phyloP scores from a whole-genome alignment of 53 echinoderm and acorn worm genomes.

The Stichopus horrens region DNA sequence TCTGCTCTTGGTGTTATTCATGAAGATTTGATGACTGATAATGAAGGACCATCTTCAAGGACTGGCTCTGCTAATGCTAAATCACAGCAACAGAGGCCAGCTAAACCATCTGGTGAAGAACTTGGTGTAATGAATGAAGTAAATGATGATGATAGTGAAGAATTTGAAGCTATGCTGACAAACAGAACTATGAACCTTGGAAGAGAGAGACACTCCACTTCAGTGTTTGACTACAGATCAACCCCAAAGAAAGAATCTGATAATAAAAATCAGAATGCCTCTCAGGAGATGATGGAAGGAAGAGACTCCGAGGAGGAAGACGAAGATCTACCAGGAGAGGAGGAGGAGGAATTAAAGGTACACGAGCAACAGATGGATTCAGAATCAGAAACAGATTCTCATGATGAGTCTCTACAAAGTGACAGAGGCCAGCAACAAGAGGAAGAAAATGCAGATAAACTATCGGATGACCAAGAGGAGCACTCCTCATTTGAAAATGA shows the following conservation, averaged over 20 bases:
- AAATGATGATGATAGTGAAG: conserved; percentile 48
- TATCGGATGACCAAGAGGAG: not conserved
- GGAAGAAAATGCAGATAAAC: not conserved
- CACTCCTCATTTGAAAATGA: not conserved
- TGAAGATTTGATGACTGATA: not conserved
- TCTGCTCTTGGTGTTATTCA: conserved; percentile 52
- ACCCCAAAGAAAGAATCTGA: conserved; percentile 7
- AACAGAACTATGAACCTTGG: conserved; percentile 66
- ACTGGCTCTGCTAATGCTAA: not conserved
- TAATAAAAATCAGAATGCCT: conserved; percentile 76
- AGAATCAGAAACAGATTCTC: no score
- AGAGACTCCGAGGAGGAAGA: not conserved
- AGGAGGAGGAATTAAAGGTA: conserved; percentile 13
- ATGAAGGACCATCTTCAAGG: not conserved
- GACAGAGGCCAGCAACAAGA: not conserved
- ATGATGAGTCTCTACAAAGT: no score
- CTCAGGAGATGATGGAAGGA: conserved; percentile 33
- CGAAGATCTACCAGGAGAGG: not conserved
- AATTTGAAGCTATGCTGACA: conserved; percentile 66
- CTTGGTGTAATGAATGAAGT: conserved; percentile 23
- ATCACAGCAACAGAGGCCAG: not conserved
- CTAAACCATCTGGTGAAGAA: conserved; percentile 31
- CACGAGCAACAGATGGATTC: not conserved
- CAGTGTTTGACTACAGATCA: conserved; percentile 77
- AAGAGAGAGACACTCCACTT: conserved; percentile 61